phyloP scores from a whole-genome alignment of 2,888 invertebrate genomes.

The Lasioglossum calceatum region DNA sequence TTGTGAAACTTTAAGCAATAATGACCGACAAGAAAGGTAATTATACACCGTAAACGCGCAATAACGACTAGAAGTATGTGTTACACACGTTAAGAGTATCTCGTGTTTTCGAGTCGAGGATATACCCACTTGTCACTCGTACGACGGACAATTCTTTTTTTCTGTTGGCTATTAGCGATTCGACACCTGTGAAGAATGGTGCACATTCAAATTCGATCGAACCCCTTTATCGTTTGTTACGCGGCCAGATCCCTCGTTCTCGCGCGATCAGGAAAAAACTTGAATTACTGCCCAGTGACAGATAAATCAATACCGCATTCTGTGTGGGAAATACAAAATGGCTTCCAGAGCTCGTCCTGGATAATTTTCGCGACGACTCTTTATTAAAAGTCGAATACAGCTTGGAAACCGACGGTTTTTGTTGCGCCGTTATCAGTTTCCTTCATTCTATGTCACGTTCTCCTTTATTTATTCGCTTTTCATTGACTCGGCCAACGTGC shows the following conservation, averaged over 20 bases:
- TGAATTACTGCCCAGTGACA: slow-evolving; percentile 78
- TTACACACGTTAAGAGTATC: slow-evolving; percentile 67
- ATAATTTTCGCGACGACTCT: slow-evolving; percentile 62
- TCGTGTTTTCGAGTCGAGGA: slow-evolving; percentile 76
- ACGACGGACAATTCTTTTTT: slow-evolving; percentile 61
- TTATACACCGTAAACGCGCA: slow-evolving; percentile 74
- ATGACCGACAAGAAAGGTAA: slow-evolving; percentile 85
- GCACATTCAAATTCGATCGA: slow-evolving; percentile 52
- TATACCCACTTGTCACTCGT: slow-evolving; percentile 75
- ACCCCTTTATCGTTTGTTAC: slow-evolving; percentile 40
- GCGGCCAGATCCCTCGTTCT: slow-evolving; percentile 32
- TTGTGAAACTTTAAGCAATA: slow-evolving; percentile 82
- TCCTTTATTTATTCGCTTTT: slow-evolving; percentile 28
- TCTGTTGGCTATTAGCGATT: slow-evolving; percentile 50
- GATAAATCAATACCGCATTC: slow-evolving; percentile 84
- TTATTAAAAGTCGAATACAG: slow-evolving; percentile 38
- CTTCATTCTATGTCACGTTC: slow-evolving; percentile 20
- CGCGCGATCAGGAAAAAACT: slow-evolving; percentile 56
- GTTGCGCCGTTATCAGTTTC: slow-evolving; percentile 1
- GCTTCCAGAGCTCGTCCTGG: slow-evolving; percentile 76
- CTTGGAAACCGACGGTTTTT: not conserved
- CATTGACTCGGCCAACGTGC: slow-evolving; percentile 23
- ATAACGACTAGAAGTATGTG: slow-evolving; percentile 62
- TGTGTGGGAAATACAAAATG: slow-evolving; percentile 83
- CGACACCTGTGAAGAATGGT: slow-evolving; percentile 61